Percentiles rank a stretch among this genome's conserved stretches.
Evolutionary conservation across 2,797 vertebrate genomes (phyloP).

Genomic region (Artibeus jamaicensis): DNA sequence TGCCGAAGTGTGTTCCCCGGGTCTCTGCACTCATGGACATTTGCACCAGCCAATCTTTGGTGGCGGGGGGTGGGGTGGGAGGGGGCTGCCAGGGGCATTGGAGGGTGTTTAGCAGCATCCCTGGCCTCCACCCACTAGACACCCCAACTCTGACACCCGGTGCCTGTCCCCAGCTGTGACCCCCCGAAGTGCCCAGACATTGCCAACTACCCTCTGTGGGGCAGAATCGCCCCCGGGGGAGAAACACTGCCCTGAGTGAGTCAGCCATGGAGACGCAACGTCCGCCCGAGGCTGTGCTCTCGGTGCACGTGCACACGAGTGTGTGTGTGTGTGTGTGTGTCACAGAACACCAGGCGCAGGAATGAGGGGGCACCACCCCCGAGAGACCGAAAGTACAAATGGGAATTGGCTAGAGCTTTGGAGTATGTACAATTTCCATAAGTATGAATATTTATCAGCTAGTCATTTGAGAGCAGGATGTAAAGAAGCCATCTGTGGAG

Average conservation of each 20-base stretch:
- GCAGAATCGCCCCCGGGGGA: background rate
- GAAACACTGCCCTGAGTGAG: background rate
- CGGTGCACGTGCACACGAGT: fast-evolving
- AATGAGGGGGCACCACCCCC: background rate
- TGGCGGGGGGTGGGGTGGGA: no score
- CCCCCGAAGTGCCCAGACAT: background rate
- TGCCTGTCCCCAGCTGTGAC: no score
- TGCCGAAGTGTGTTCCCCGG: fast-evolving
- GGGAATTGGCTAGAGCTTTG: background rate
- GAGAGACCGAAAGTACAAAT: background rate
- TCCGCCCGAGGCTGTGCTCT: no score
- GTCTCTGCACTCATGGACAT: fast-evolving
- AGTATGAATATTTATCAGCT: constrained; percentile 77
- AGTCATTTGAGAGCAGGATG: constrained; percentile 73
- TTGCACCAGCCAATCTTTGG: background rate
- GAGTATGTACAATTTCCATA: constrained; percentile 46
- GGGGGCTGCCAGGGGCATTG: fast-evolving
- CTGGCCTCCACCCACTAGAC: background rate
- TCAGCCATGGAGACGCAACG: background rate
- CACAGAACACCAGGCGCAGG: background rate
- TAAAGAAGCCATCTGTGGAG: constrained; percentile 77
- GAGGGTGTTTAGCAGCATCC: no score
- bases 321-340: background rate
- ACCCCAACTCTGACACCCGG: no score
- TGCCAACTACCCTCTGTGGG: background rate